Conservation (phyloP, 1,140 invertebrate species). For the Saccostrea glomerata region DNA sequence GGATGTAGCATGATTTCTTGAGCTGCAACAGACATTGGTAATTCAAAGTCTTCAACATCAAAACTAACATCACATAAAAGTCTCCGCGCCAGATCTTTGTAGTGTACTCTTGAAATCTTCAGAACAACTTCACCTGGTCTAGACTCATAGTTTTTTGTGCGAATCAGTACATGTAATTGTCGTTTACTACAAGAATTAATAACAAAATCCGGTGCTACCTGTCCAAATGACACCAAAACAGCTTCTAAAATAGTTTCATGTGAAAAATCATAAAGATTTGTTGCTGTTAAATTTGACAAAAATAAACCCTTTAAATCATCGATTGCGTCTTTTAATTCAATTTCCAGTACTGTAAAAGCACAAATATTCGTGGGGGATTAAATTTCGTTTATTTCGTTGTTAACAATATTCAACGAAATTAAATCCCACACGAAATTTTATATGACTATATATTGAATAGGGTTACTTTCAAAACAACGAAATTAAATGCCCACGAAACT, state of each 20-base stretch:
- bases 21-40: neutral
- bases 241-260: neutral
- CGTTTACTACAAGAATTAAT: neutral
- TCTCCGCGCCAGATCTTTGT: neutral
- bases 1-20: neutral
- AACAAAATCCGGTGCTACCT: neutral
- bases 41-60: neutral
- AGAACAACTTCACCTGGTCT: neutral
- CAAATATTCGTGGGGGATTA: too few species aligned
- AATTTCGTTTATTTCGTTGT: too few species aligned
- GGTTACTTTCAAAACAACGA: too few species aligned
- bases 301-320: neutral
- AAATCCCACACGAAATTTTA: too few species aligned
- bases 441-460: too few species aligned
- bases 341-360: too few species aligned
- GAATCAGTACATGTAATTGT: neutral
- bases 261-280: neutral
- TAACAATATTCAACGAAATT: too few species aligned
- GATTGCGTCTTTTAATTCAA: too few species aligned
- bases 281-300: neutral
- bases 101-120: neutral
- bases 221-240: neutral
- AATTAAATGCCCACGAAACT: too few species aligned
- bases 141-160: neutral
- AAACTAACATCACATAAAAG: neutral